Percentiles rank a stretch among this genome's conserved stretches.
These are phyloP conservation scores for Gorsachius magnificus DNA, from an alignment of 2,797 vertebrate genomes.

Conservation along the genomic window DNA sequence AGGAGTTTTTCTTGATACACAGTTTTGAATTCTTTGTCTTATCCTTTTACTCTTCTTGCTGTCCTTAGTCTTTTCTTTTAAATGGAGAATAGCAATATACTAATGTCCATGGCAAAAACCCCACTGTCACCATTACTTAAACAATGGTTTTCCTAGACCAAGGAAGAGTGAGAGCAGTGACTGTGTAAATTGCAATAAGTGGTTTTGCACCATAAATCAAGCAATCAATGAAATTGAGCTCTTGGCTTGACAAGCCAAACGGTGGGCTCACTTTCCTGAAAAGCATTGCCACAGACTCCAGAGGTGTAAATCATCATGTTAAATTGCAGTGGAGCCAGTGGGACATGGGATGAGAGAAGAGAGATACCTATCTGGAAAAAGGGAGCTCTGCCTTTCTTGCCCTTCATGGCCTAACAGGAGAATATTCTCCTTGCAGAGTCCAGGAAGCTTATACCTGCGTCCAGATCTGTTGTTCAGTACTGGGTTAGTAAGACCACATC, in stretches of 20 bases:
- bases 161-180: neutral
- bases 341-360: neutral
- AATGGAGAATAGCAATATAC: neutral
- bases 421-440: neutral
- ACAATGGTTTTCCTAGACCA: neutral
- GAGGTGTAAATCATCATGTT: slow-evolving; percentile 13
- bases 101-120: neutral
- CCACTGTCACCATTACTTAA: neutral
- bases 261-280: slow-evolving; percentile 26
- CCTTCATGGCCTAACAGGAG: neutral
- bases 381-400: neutral
- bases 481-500: neutral
- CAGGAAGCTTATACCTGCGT: neutral
- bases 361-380: neutral
- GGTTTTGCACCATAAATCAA: slow-evolving; percentile 51
- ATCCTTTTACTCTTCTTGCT: neutral
- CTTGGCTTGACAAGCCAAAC: slow-evolving; percentile 29
- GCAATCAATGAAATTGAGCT: slow-evolving; percentile 48
- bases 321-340: neutral
- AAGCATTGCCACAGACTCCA: neutral
- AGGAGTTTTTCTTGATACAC: neutral
- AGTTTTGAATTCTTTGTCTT: neutral
- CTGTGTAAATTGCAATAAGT: slow-evolving; percentile 41
- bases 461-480: neutral
- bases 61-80: neutral